A percentile compares a stretch with the other conserved stretches of the same genome.
Conservation (phyloP, 2,888 invertebrate genomes). For the Pandemis heparana region DNA sequence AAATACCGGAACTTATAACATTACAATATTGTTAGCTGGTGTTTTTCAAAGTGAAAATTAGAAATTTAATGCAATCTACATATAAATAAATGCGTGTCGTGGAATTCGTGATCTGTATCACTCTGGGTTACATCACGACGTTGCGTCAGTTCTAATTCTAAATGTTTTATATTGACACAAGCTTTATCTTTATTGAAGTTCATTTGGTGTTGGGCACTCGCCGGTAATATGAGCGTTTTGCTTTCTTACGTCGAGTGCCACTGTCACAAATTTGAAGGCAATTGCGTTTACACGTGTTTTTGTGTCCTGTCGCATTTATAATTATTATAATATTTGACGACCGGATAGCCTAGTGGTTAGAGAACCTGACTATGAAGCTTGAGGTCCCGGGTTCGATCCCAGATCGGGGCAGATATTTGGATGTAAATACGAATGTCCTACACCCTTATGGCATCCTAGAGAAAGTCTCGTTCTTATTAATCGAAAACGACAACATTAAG, state of each 20-base stretch:
- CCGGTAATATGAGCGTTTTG: not conserved
- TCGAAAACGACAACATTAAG: not conserved
- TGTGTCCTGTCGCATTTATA: too few relatives aligned
- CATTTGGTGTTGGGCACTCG: slow-evolving; percentile 3
- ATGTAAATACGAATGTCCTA: too few relatives aligned
- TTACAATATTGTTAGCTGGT: slow-evolving; percentile 23
- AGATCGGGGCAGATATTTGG: too few relatives aligned
- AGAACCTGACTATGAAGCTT: not conserved
- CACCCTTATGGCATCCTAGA: too few relatives aligned
- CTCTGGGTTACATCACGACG: slow-evolving; percentile 15
- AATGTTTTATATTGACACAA: slow-evolving; percentile 23
- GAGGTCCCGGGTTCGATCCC: not conserved
- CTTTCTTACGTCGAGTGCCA: not conserved
- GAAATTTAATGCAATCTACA: slow-evolving; percentile 35
- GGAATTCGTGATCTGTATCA: slow-evolving; percentile 30
- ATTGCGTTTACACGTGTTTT: not conserved
- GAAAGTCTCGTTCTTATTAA: too few relatives aligned
- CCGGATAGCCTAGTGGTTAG: too few relatives aligned
- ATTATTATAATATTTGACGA: too few relatives aligned
- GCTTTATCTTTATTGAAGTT: slow-evolving; percentile 26
- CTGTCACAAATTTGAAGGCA: not conserved
- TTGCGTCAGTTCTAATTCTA: slow-evolving; percentile 21
- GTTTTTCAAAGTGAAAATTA: slow-evolving; percentile 35
- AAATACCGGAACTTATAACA: slow-evolving; percentile 24
- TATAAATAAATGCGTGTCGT: slow-evolving; percentile 32